Base-by-base conservation (phyloP, 2,888 invertebrate genomes). In the Leucophenga montana region DNA sequence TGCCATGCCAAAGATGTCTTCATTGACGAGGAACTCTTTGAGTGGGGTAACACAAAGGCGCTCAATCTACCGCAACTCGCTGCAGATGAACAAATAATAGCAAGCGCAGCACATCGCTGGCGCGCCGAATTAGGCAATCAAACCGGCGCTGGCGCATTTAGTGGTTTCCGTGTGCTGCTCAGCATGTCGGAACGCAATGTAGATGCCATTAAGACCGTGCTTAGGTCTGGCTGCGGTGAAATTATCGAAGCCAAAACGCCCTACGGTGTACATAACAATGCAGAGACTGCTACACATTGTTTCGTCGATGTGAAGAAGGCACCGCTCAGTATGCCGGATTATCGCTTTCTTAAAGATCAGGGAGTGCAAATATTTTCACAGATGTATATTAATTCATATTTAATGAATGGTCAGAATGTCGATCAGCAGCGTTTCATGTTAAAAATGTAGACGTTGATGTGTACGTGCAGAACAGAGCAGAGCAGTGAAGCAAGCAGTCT, bases 1-100 rank as follows among this genome's bases (percentile, higher is more conserved):
- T 95, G 94, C 68, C 88, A 91, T 9, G 89, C 84, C 3, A 78
- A 82, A 13, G 85, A 85, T 46, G 76, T 75, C 27, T 86, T 86
- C 5, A 74, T 87, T 5, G 83, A 87, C 8, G 97, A 97, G 86
- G 94, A 95, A 78, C 91, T 92, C 0, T 95, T 91, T 87, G 97
- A 97, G 86, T 96, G 95, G 93, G 96, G 96, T 3, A 95, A 95
- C 87, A 93, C 94, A 0, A 87, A 88, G 66, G 92, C 93, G 0
- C 89, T 88, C 2, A 85, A 90, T 0, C 85, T 92, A 3, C 81
- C 90, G 39, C 75, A 89, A 57, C 59, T 90, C 86, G 33, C 89
- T 79, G 39, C 89, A 85, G 79, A 87, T 0, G 91, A 92, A 75
- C 89, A 89, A 2, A 83, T 87, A 0, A 89, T 93, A 13, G 92